Base-by-base conservation (phyloP, 2,113 vertebrate species). In the Syrmaticus mikado region DNA sequence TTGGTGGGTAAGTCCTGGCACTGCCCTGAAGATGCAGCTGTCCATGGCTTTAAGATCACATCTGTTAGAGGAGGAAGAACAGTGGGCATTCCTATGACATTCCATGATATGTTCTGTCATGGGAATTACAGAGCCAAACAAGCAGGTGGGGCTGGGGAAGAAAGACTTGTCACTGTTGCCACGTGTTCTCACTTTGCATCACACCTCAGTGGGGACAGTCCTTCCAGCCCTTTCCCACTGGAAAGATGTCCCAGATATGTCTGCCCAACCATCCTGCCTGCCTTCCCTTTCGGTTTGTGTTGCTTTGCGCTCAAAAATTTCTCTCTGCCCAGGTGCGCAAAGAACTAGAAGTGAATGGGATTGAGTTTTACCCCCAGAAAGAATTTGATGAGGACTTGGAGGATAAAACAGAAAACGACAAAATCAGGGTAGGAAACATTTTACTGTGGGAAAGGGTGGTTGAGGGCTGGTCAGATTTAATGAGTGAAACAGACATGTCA, bases 351-450 rank as follows among this genome's bases (percentile, higher is more conserved):
- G 97, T 98, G 66, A 97, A 98, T 5, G 98, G 99, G 48, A 99
- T 99, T 6, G 99, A 99, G 90, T 99, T 99, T 97, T 99, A 99
- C 83, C 99, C 99, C 12, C 99, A 99, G 97, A 99, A 99, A 92
- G 99, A 99, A 94, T 99, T 99, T 74, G 99, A 99, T 87, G 99
- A 99, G 32, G 99, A 99, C 96, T 96, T 99, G 98, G 99, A 99
- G 88, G 99, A 99, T 97, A 99, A 99, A 97, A 98, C 98, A 28
- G 99, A 99, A 93, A 99, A 99, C 1, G 99, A 99, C 98, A 99
- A 99, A 97, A 99, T 99, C 97, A 98, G 99, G 98, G 99, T 99
- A 97, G 90, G 98, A 93, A 55, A 21, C 58, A 78, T 85, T 94
- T 90, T 84, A 71, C 88, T 74, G 43, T 85, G 81, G 58, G 25